Percentiles rank a stretch among this genome's conserved stretches.
These are phyloP conservation scores for Tylochromis polylepis DNA, from an alignment of 2,113 vertebrate species.

Conservation along the genomic window DNA sequence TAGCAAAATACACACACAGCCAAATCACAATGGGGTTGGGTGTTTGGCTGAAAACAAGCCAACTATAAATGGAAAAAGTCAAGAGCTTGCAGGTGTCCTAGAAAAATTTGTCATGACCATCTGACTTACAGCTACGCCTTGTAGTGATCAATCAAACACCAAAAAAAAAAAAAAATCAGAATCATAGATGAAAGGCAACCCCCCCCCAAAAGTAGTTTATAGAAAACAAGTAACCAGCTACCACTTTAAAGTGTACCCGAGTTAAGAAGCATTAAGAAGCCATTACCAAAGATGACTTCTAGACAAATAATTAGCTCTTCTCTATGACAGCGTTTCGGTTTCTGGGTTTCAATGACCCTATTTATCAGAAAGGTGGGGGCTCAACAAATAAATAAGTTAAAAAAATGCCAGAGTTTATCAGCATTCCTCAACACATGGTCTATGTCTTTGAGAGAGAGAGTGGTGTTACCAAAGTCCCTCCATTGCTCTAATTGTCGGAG, in stretches of 20 bases:
- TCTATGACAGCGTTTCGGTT: neutral
- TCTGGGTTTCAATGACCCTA: neutral
- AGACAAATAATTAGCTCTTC: neutral
- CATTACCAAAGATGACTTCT: neutral
- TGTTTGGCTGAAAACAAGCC: neutral
- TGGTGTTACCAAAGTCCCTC: neutral
- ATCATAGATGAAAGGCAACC: neutral
- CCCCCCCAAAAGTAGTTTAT: neutral
- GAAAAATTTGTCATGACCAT: neutral
- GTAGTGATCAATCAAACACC: neutral
- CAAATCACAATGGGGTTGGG: neutral
- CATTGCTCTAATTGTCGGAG: conserved; percentile 23
- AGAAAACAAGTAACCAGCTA: neutral
- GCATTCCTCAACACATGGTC: neutral
- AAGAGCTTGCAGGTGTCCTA: neutral
- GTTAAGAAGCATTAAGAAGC: neutral
- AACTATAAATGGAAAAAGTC: neutral
- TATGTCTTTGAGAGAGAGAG: neutral
- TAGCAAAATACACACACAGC: neutral
- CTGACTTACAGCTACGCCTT: neutral
- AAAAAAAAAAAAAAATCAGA: neutral
- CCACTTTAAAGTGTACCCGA: neutral
- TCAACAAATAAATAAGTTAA: neutral
- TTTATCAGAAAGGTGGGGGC: neutral
- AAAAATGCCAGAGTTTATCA: neutral